A percentile compares a stretch with the other conserved stretches of the same genome.
phyloP scores from a whole-genome alignment of 1,140 invertebrate genomes.

The Achatina immaculata region DNA sequence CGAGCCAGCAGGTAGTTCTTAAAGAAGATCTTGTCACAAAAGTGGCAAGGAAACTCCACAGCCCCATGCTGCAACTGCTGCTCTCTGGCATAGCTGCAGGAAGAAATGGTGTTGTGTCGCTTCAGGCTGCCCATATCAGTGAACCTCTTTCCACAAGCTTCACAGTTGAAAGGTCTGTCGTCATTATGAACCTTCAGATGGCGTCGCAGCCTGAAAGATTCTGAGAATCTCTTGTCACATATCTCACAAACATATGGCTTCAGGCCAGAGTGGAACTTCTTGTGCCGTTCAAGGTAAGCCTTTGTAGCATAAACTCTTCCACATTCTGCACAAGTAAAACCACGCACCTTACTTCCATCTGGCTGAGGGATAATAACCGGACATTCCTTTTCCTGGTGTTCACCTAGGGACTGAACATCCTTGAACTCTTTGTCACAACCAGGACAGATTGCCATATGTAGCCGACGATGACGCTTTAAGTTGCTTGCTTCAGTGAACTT shows the following conservation, averaged over 20 bases:
- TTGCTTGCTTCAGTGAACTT: constrained; percentile 33
- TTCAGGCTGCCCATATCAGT: neutral
- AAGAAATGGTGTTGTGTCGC: neutral
- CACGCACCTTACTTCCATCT: neutral
- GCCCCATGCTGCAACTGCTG: neutral
- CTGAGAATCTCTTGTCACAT: constrained; percentile 31
- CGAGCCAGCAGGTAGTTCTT: constrained; percentile 33
- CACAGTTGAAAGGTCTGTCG: constrained; percentile 4
- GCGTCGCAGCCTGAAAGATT: constrained; percentile 29
- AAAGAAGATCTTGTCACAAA: constrained; percentile 22
- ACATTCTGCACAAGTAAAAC: constrained; percentile 24
- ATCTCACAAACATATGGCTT: constrained; percentile 35
- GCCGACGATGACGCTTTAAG: constrained; percentile 30
- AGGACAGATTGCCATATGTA: constrained; percentile 30
- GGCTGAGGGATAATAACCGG: neutral
- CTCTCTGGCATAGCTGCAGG: neutral
- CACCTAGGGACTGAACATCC: neutral
- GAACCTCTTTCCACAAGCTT: constrained; percentile 1
- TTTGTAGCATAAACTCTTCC: constrained; percentile 25
- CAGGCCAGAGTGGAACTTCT: constrained; percentile 27
- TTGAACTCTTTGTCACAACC: constrained; percentile 29
- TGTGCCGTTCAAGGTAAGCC: constrained; percentile 35
- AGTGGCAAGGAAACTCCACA: neutral
- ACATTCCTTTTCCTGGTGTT: constrained; percentile 21
- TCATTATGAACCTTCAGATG: constrained; percentile 28